These are phyloP conservation scores for Corythornis madagascariensis DNA, from an alignment of 2,113 vertebrate species.

Conservation along the genomic window DNA sequence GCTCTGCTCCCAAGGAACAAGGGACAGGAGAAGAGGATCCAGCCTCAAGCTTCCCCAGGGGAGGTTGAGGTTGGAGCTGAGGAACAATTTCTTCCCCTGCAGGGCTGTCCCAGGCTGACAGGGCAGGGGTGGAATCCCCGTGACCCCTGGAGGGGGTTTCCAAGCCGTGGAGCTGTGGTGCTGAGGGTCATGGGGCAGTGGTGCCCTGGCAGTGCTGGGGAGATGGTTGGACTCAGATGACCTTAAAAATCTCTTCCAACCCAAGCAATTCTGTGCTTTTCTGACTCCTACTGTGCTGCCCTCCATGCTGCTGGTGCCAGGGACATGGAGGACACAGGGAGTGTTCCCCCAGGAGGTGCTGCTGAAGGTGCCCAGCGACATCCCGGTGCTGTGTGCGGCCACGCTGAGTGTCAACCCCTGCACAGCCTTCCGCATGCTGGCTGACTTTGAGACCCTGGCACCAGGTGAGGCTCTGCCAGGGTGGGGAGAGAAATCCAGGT, in stretches of 20 bases:
- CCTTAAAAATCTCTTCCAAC: background rate
- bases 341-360: conserved; percentile 79
- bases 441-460: conserved; percentile 86
- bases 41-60: too few species aligned
- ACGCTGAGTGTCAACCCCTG: conserved; percentile 93
- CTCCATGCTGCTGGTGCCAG: conserved; percentile 65
- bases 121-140: too few species aligned
- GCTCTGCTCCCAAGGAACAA: too few species aligned
- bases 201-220: background rate
- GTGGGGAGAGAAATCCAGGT: accelerated
- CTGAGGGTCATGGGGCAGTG: background rate
- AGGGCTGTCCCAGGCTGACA: too few species aligned
- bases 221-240: background rate
- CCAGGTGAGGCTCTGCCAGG: conserved; percentile 73
- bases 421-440: conserved; percentile 90
- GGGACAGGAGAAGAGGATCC: too few species aligned
- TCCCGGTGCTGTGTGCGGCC: conserved; percentile 88
- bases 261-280: background rate
- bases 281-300: background rate
- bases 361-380: conserved; percentile 80
- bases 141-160: too few species aligned
- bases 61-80: too few species aligned
- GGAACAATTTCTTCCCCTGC: too few species aligned
- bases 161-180: too few species aligned
- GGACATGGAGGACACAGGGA: conserved; percentile 86